A percentile compares a stretch with the other conserved stretches of the same genome.
phyloP scores from a whole-genome alignment of 2,113 vertebrate genomes.

The human region GRCh38 chr15:61378501-61379000 shows the following conservation, averaged over 20 bases:
- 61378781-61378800: not conserved
- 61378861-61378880: not conserved
- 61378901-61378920: not conserved
- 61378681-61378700: no score
- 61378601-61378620: not conserved
- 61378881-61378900: not conserved
- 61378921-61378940: not conserved
- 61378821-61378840: not conserved
- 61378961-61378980: not conserved
- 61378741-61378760: not conserved
- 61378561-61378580: not conserved
- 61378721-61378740: not conserved
- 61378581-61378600: not conserved
- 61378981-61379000: slow-evolving; percentile 13
- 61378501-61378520: not conserved
- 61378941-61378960: not conserved
- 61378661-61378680: not conserved
- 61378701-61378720: not conserved
- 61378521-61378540: not conserved
- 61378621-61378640: not conserved
- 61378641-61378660: not conserved
- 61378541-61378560: not conserved
- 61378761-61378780: not conserved
- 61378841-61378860: not conserved
- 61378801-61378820: not conserved